phyloP scores from a whole-genome alignment of 2,888 invertebrate genomes.

The Heliconius hortense region DNA sequence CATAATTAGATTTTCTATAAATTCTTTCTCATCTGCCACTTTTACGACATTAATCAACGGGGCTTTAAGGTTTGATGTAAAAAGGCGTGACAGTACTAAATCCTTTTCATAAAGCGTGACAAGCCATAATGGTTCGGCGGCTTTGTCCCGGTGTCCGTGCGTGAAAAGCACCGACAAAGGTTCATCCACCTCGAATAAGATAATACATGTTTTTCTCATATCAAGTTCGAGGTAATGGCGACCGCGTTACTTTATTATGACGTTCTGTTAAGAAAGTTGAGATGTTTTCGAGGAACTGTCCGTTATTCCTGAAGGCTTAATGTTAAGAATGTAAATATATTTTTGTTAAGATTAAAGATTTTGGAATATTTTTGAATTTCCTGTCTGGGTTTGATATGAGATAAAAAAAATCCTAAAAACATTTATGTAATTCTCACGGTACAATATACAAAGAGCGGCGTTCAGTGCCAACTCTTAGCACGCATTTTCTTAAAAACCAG shows the following conservation, averaged over 20 bases:
- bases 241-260: slow-evolving; percentile 28
- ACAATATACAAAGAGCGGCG: background rate
- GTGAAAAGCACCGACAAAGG: slow-evolving; percentile 45
- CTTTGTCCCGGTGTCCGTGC: slow-evolving; percentile 46
- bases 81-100: slow-evolving; percentile 31
- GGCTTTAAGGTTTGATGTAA: slow-evolving; percentile 13
- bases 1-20: background rate
- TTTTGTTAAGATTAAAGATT: background rate
- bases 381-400: too few relatives aligned
- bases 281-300: slow-evolving; percentile 12
- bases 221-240: slow-evolving; percentile 39
- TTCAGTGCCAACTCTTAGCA: background rate
- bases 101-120: slow-evolving; percentile 49
- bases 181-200: slow-evolving; percentile 48
- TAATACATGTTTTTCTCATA: slow-evolving; percentile 49
- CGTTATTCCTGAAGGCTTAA: background rate
- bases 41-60: slow-evolving; percentile 8
- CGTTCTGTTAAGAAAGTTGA: slow-evolving; percentile 15
- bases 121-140: slow-evolving; percentile 47
- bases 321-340: background rate
- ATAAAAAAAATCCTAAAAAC: too few relatives aligned
- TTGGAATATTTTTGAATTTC: background rate
- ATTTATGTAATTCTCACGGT: background rate
- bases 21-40: background rate
- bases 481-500: background rate